These are phyloP conservation scores for Xenus cinereus DNA, from an alignment of 2,113 vertebrate genomes.

Conservation along the genomic window DNA sequence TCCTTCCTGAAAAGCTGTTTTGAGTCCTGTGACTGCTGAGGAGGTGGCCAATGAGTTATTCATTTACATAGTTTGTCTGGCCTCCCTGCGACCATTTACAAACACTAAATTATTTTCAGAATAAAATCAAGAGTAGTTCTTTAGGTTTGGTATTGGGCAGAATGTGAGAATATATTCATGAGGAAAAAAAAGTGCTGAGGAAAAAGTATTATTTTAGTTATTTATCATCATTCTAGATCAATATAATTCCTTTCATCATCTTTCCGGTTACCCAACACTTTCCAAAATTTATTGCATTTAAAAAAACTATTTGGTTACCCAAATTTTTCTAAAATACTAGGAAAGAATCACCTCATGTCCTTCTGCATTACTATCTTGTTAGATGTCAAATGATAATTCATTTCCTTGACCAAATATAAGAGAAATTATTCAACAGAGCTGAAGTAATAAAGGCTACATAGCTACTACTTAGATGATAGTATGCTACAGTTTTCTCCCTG, in stretches of 20 bases:
- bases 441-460: background rate
- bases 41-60: background rate
- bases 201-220: background rate
- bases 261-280: background rate
- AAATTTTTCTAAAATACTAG: background rate
- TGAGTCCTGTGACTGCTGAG: background rate
- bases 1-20: background rate
- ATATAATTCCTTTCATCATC: background rate
- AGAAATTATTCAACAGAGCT: background rate
- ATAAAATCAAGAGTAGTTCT: background rate
- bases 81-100: background rate
- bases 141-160: background rate
- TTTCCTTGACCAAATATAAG: background rate
- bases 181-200: background rate
- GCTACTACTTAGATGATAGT: background rate
- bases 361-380: background rate
- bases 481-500: background rate
- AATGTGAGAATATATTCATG: background rate
- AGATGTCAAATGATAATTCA: background rate
- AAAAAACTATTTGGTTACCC: background rate
- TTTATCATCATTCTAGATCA: background rate
- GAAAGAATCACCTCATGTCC: background rate
- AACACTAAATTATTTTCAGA: background rate
- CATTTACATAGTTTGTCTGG: background rate
- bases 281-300: background rate